Percentiles rank a stretch among this genome's conserved stretches.
Evolutionary conservation across 2,797 vertebrate genomes (phyloP).

Genomic region (Lagorchestes hirsutus): DNA sequence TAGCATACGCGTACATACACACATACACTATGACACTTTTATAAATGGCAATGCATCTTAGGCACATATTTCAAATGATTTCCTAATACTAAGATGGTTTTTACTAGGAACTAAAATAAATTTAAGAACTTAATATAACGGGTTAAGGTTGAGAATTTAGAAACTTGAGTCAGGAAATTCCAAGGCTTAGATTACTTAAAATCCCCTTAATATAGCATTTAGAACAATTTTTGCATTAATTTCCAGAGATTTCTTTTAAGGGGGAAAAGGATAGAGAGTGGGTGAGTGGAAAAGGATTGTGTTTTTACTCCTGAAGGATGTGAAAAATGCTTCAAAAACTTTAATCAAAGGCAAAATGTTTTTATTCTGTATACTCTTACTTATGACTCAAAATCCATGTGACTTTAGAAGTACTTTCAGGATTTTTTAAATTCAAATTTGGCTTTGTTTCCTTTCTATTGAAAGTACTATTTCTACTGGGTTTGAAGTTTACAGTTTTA

Average conservation of each 20-base stretch:
- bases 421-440: constrained; percentile 52
- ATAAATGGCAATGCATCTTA: constrained; percentile 22
- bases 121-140: constrained; percentile 45
- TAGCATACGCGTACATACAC: background rate
- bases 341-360: constrained; percentile 45
- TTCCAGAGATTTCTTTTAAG: constrained; percentile 22
- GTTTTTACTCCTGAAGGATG: constrained; percentile 21
- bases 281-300: background rate
- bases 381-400: constrained; percentile 16
- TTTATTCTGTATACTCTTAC: constrained; percentile 18
- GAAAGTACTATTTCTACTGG: constrained; percentile 35
- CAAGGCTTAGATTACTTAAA: constrained; percentile 47
- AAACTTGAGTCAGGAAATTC: constrained; percentile 46
- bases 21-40: constrained; percentile 5
- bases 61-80: constrained; percentile 40
- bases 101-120: constrained; percentile 46
- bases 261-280: constrained; percentile 8
- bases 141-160: constrained; percentile 32
- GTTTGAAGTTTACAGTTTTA: constrained; percentile 27
- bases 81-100: constrained; percentile 12
- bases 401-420: constrained; percentile 11
- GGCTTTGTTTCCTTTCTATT: constrained; percentile 11
- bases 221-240: constrained; percentile 47
- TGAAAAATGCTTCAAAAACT: constrained; percentile 7
- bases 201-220: constrained; percentile 37